phyloP scores from a whole-genome alignment of 2,797 vertebrate species.

The Neomorphus geoffroyi region DNA sequence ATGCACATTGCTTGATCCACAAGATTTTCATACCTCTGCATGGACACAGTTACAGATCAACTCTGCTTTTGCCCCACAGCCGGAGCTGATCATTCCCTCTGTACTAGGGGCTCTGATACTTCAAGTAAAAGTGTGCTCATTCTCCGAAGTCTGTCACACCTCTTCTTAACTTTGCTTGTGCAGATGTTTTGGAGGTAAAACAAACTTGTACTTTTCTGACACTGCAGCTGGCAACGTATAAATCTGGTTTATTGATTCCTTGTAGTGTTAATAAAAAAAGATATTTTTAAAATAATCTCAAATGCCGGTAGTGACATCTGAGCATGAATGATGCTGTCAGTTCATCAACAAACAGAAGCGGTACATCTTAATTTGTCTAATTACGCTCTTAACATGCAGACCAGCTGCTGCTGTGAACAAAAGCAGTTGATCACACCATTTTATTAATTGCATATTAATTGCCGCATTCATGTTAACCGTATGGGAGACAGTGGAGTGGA shows the following conservation, averaged over 20 bases:
- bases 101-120: background rate
- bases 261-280: conserved; percentile 26
- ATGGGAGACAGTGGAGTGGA: conserved; percentile 44
- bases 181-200: background rate
- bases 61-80: background rate
- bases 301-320: conserved; percentile 47
- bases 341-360: conserved; percentile 54
- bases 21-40: background rate
- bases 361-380: conserved; percentile 69
- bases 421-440: conserved; percentile 61
- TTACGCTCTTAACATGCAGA: conserved; percentile 58
- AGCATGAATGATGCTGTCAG: conserved; percentile 17
- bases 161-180: background rate
- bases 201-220: background rate
- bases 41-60: background rate
- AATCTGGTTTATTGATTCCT: background rate
- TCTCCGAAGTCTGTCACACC: background rate
- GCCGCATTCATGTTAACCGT: conserved; percentile 58
- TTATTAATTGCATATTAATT: conserved; percentile 76
- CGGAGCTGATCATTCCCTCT: background rate
- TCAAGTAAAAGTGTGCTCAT: background rate
- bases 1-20: background rate
- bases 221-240: background rate
- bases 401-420: conserved; percentile 73
- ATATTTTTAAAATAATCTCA: background rate